Evolutionary conservation across 2,797 vertebrate genomes (phyloP).

Genomic region (Lithobates sylvaticus): DNA sequence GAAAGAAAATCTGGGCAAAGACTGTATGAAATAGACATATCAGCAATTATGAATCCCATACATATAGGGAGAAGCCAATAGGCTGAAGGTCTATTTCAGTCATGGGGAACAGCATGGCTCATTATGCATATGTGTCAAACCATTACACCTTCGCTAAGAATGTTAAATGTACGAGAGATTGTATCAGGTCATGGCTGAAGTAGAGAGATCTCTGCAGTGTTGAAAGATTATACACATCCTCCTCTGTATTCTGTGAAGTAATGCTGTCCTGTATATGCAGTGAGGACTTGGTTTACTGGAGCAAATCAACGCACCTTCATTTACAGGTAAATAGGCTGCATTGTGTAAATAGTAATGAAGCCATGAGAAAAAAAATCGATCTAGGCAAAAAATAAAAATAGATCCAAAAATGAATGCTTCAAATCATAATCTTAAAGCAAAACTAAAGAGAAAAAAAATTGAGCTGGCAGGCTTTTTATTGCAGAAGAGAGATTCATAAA

Average conservation of each 20-base stretch:
- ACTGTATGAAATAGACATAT: not conserved
- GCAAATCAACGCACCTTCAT: not conserved
- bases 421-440: too few relatives aligned
- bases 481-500: too few relatives aligned
- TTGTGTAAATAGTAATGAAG: not conserved
- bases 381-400: too few relatives aligned
- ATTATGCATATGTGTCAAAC: constrained; percentile 41
- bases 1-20: constrained; percentile 1
- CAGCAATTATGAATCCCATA: constrained; percentile 1
- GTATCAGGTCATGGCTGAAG: constrained; percentile 32
- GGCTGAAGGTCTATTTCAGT: constrained; percentile 4
- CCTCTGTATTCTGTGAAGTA: not conserved
- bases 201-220: constrained; percentile 15
- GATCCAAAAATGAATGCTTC: too few relatives aligned
- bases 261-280: not conserved
- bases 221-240: constrained; percentile 21
- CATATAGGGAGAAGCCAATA: constrained; percentile 2
- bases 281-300: not conserved
- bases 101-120: not conserved
- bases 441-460: too few relatives aligned
- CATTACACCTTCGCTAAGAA: constrained; percentile 37
- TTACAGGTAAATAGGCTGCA: not conserved
- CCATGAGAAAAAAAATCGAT: not conserved
- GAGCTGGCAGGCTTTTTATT: too few relatives aligned
- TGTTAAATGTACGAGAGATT: constrained; percentile 41